phyloP scores from a whole-genome alignment of 2,797 vertebrate genomes.

The Pitangus sulphuratus region DNA sequence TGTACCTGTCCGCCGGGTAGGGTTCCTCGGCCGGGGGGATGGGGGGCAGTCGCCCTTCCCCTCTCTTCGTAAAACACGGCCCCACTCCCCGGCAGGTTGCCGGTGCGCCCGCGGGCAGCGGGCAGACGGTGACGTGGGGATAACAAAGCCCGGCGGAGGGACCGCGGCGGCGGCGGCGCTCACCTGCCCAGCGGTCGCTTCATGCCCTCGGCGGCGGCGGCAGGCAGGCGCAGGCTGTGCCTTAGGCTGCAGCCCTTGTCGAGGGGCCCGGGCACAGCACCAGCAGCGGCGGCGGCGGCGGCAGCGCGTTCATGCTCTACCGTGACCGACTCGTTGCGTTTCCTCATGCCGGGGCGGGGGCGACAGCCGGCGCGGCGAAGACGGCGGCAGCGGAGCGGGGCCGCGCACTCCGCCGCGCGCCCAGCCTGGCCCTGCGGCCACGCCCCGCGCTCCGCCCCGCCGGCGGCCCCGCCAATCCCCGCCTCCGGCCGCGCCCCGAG shows the following conservation, averaged over 20 bases:
- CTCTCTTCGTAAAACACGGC: not conserved
- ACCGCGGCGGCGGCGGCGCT: not conserved
- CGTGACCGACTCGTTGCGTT: slow-evolving; percentile 57
- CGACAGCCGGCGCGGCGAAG: not conserved
- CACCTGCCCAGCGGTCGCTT: slow-evolving; percentile 27
- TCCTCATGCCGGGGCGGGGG: slow-evolving; percentile 45
- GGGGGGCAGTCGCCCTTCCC: not conserved
- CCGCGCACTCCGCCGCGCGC: not conserved
- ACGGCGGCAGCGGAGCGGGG: not conserved
- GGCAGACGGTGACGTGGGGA: not conserved
- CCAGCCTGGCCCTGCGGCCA: not conserved
- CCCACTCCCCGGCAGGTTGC: not conserved
- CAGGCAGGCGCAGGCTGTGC: slow-evolving; percentile 67
- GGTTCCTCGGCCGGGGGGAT: not conserved
- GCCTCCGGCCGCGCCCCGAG: not conserved
- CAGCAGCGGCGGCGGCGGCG: slow-evolving; percentile 36
- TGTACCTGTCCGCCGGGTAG: accelerated
- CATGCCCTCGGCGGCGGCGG: not conserved
- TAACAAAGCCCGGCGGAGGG: not conserved
- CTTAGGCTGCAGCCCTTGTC: slow-evolving; percentile 70
- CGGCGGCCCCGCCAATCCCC: not conserved
- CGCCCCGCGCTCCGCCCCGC: not conserved
- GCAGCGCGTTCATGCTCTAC: slow-evolving; percentile 53
- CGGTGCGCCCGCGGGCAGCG: not conserved
- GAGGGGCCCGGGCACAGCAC: slow-evolving; percentile 49